Evolutionary conservation across 2,113 vertebrate species (phyloP).

Genomic region (Felis chaus): DNA sequence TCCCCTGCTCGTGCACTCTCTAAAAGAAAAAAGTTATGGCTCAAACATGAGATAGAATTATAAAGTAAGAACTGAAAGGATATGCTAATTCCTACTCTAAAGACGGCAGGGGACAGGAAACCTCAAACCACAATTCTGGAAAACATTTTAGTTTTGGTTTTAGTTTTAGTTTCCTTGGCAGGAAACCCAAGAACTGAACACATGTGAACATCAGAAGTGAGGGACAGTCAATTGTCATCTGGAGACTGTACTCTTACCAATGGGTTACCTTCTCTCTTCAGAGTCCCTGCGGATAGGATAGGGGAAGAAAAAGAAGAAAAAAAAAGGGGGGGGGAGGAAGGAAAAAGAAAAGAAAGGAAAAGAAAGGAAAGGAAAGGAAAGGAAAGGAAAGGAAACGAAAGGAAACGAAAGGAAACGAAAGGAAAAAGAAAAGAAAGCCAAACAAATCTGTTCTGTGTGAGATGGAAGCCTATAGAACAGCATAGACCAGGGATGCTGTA

Average conservation of each 20-base stretch:
- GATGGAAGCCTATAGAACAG: not conserved
- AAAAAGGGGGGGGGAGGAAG: too few relatives aligned
- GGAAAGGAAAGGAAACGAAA: too few relatives aligned
- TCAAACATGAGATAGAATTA: not conserved
- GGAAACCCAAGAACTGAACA: not conserved
- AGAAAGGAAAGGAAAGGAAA: accelerated
- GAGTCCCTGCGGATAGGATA: not conserved
- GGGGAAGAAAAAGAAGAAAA: not conserved
- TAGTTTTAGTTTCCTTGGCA: not conserved
- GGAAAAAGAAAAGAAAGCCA: not conserved
- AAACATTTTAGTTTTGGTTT: conserved; percentile 36
- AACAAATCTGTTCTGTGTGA: not conserved
- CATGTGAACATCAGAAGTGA: not conserved
- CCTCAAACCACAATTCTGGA: not conserved
- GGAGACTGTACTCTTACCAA: not conserved
- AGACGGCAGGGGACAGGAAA: not conserved
- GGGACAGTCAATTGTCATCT: not conserved
- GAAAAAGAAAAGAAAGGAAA: not conserved
- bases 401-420: too few relatives aligned
- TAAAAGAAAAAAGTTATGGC: not conserved
- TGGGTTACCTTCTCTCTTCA: not conserved
- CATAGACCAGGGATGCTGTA: not conserved
- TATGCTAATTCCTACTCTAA: not conserved
- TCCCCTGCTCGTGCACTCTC: too few relatives aligned
- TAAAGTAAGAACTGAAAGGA: not conserved